Evolutionary conservation across 2,113 vertebrate species (phyloP), one percentile per base, ranked within the genome.

Genomic region (Sceloporus tristichus): DNA sequence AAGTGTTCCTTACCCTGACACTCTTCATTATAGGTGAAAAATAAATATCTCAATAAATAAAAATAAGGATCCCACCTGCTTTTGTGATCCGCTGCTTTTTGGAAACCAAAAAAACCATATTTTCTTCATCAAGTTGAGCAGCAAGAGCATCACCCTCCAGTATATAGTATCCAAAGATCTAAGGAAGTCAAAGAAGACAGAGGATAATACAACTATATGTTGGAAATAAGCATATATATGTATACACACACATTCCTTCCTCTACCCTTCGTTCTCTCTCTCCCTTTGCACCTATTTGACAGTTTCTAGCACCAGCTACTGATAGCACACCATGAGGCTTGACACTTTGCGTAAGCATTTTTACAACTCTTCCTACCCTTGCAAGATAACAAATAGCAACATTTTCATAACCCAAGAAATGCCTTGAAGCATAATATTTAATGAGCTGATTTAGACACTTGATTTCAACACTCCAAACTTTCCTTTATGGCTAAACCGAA

Each of bases 121-220:
- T 95, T 91, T 96, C 95, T 94, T 95, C 95, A 92, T 94, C 94
- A 0, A 88, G 3, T 0, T 92, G 91, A 23, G 93, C 71, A 93
- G 84, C 4, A 13, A 80, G 10, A 54, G 9, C 8, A 88, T 80
- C 82, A 13, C 84, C 91, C 82, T 94, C 87, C 68, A 66, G 80
- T 40, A 68, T 84, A 86, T 95, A 97, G 90, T 91, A 97, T 85
- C 96, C 96, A 94, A 97, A 97, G 90, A 97, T 94, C 96, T 97
- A 84, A 95, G 79, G 87, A 40, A 85, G 84, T 65, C 82, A 25
- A 88, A 80, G 0, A n/a, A 75, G 85, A 0, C 0, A 82, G 82
- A n/a, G 4, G 62, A 74, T 53, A 83, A 65, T 29, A 11, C 40
- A 48, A 48, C 48, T 29, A 54, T 70, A 59, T 11, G 3, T 34